Evolutionary conservation across 1,140 invertebrate genomes (phyloP).

Genomic region (Tetragnatha versicolor): DNA sequence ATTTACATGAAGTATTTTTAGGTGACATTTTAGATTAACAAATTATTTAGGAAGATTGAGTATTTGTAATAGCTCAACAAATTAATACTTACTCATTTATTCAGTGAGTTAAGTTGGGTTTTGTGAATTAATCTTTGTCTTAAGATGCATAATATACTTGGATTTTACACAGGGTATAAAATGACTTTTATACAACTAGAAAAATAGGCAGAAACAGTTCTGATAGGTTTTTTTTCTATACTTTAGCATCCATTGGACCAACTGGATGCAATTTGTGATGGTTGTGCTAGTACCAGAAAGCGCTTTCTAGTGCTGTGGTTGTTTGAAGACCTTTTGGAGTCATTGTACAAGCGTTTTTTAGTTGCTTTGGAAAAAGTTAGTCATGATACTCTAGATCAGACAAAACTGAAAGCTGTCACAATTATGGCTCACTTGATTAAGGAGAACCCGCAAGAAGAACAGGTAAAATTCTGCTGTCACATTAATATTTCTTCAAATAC

Average conservation of each 20-base stretch:
- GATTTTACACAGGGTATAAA: too few species aligned
- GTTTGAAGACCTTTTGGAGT: conserved; percentile 85
- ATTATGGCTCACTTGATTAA: conserved; percentile 79
- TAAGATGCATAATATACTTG: too few species aligned
- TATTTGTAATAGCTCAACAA: too few species aligned
- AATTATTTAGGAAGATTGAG: too few species aligned
- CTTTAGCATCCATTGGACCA: conserved; percentile 68
- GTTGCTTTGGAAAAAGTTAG: conserved; percentile 71
- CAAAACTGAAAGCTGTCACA: conserved; percentile 82
- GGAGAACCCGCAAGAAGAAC: conserved; percentile 87
- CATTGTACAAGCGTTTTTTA: conserved; percentile 77
- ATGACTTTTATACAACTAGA: too few species aligned
- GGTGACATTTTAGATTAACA: too few species aligned
- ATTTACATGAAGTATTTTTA: too few species aligned
- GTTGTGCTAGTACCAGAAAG: conserved; percentile 64
- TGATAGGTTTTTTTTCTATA: conserved; percentile 42
- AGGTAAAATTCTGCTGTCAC: conserved; percentile 66
- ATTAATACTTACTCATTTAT: too few species aligned
- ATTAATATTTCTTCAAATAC: background rate
- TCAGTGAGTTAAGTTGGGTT: too few species aligned
- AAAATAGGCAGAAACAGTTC: too few species aligned
- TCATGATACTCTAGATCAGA: conserved; percentile 76
- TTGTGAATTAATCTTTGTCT: too few species aligned
- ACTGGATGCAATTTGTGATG: conserved; percentile 61
- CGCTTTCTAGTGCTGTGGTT: conserved; percentile 70